phyloP scores from a whole-genome alignment of 2,113 vertebrate genomes.

The human (Homo sapiens) region DNA sequence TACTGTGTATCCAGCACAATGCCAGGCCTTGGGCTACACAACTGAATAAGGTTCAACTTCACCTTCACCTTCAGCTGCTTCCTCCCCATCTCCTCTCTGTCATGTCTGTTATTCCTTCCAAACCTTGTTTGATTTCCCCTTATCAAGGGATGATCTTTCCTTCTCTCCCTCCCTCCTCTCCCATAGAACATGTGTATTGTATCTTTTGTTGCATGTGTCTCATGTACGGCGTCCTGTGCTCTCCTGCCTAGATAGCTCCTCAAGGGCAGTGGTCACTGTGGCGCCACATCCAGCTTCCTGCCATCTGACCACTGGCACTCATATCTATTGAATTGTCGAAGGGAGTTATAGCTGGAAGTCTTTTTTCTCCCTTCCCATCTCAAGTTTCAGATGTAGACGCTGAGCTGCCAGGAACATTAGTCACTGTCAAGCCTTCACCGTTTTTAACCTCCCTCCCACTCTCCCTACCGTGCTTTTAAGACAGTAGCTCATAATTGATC shows the following conservation, averaged over 20 bases:
- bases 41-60: not conserved
- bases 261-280: accelerated
- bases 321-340: not conserved
- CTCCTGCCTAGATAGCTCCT: not conserved
- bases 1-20: not conserved
- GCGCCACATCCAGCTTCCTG: not conserved
- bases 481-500: slow-evolving; percentile 87
- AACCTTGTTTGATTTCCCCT: not conserved
- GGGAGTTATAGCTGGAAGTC: not conserved
- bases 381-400: slow-evolving; percentile 81
- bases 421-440: slow-evolving; percentile 82
- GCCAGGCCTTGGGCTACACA: not conserved
- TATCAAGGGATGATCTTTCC: not conserved
- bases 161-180: not conserved
- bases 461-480: slow-evolving; percentile 80
- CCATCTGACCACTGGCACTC: not conserved
- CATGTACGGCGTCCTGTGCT: too few species aligned
- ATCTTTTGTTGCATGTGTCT: not conserved
- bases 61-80: not conserved
- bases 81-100: not conserved
- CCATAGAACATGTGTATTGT: not conserved
- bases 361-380: slow-evolving; percentile 73
- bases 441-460: slow-evolving; percentile 80
- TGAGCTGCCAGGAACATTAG: slow-evolving; percentile 84
- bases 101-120: not conserved